Percentiles rank a stretch among this genome's conserved stretches.
Evolutionary conservation across 2,888 invertebrate species (phyloP).

Genomic region (Tipula confusa): DNA sequence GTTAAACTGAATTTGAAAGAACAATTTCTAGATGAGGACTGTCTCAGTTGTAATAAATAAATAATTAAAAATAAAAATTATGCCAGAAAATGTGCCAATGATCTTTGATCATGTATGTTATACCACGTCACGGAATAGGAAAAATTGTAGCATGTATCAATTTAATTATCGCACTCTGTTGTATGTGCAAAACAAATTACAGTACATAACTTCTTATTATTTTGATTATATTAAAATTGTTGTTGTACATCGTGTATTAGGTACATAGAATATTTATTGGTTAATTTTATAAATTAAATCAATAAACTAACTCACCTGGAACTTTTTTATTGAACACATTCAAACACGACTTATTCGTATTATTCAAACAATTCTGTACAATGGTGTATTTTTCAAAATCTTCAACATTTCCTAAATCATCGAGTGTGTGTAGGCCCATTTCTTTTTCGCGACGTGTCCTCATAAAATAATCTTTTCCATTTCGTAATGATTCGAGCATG

Average conservation of each 20-base stretch:
- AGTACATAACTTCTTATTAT: not conserved
- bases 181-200: not conserved
- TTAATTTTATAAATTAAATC: not conserved
- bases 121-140: too few species aligned
- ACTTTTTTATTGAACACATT: slow-evolving; percentile 41
- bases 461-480: not conserved
- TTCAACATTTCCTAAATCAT: slow-evolving; percentile 37
- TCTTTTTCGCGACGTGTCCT: slow-evolving; percentile 28
- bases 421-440: slow-evolving; percentile 36
- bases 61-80: too few species aligned
- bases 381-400: slow-evolving; percentile 38
- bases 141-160: too few species aligned
- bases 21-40: too few species aligned
- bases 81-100: too few species aligned
- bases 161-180: too few species aligned
- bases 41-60: too few species aligned
- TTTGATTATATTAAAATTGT: not conserved
- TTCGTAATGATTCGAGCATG: too few species aligned
- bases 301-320: slow-evolving; percentile 39
- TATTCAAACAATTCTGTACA: slow-evolving; percentile 40
- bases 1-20: too few species aligned
- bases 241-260: too few species aligned
- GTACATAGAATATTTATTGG: not conserved
- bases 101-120: too few species aligned
- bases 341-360: slow-evolving; percentile 40